Percentiles rank a stretch among this genome's conserved stretches.
Evolutionary conservation across 1,140 invertebrate genomes (phyloP).

Genomic region (Thalassaphorura encarpata): DNA sequence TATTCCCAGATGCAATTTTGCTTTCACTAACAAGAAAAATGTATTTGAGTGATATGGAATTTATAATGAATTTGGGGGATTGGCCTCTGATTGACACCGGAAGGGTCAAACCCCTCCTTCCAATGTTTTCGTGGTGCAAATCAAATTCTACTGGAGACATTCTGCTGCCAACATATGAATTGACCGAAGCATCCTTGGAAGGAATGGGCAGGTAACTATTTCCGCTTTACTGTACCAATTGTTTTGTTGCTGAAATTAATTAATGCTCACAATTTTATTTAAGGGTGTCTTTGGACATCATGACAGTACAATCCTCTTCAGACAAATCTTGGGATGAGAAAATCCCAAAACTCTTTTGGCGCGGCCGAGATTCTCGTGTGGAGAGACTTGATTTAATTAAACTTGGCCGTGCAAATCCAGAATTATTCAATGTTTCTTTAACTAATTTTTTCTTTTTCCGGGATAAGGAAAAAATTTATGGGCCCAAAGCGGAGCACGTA

Average conservation of each 20-base stretch:
- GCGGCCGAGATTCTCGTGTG: constrained; percentile 77
- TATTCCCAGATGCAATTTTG: constrained; percentile 85
- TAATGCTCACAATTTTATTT: constrained; percentile 32
- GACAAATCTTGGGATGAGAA: constrained; percentile 63
- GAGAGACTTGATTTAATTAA: constrained; percentile 74
- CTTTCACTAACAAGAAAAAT: constrained; percentile 72
- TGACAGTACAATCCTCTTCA: constrained; percentile 75
- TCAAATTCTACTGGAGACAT: constrained; percentile 76
- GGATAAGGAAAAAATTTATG: constrained; percentile 73
- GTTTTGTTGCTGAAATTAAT: background rate
- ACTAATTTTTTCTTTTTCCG: constrained; percentile 96
- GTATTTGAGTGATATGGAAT: constrained; percentile 74
- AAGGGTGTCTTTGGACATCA: constrained; percentile 76
- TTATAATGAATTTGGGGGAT: constrained; percentile 89
- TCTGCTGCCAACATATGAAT: constrained; percentile 88
- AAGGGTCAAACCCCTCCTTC: constrained; percentile 45
- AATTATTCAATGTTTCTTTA: constrained; percentile 79
- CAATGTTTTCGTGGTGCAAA: constrained; percentile 92
- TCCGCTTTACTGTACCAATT: constrained; percentile 1
- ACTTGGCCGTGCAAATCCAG: constrained; percentile 61
- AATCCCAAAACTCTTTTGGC: constrained; percentile 71
- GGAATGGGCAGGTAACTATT: constrained; percentile 40
- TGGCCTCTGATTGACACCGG: constrained; percentile 68
- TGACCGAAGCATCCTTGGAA: constrained; percentile 82
- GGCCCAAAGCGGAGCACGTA: constrained; percentile 67